Base-by-base conservation (phyloP, 2,888 invertebrate genomes). In the Bursaphelenchus okinawaensis region DNA sequence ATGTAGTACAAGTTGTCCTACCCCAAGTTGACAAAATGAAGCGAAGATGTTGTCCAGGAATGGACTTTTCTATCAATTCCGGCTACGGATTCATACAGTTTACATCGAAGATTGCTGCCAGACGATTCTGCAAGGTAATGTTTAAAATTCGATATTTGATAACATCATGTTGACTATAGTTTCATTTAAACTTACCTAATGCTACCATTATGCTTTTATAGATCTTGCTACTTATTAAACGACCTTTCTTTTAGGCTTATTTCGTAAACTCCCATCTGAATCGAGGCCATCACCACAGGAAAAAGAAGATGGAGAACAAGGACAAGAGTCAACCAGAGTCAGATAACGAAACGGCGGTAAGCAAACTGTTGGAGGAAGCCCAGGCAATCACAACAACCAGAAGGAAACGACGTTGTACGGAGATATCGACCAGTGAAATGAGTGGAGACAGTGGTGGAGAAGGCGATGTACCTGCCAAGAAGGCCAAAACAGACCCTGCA, bases 191-290 rank as follows among this genome's bases (percentile, higher is more conserved):
- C n/a, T n/a, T n/a, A n/a, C n/a, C n/a, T n/a, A n/a, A n/a, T n/a
- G n/a, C n/a, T n/a, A n/a, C n/a, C n/a, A n/a, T n/a, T n/a, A n/a
- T n/a, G n/a, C n/a, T n/a, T n/a, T n/a, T n/a, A n/a, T n/a, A n/a
- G n/a, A n/a, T n/a, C n/a, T n/a, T n/a, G n/a, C n/a, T n/a, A n/a
- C n/a, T n/a, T n/a, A n/a, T n/a, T n/a, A n/a, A n/a, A n/a, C n/a
- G n/a, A n/a, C n/a, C n/a, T n/a, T n/a, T n/a, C n/a, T n/a, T 71
- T 71, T 28, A 72, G 72, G 58, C 68, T 7, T 70, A 70, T 40
- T 55, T 55, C 27, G 52, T 62, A 16, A 70, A 70, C 62, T 64
- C 69, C 28, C 72, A 73, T 23, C 55, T 70, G 28, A 68, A 68
- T 24, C 67, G 67, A 24, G 28, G 52, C 26, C 67, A 67, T 40